A percentile compares a stretch with the other conserved stretches of the same genome.
Evolutionary conservation across 2,797 vertebrate species (phyloP).

Genomic region (Protosalanx chinensis): DNA sequence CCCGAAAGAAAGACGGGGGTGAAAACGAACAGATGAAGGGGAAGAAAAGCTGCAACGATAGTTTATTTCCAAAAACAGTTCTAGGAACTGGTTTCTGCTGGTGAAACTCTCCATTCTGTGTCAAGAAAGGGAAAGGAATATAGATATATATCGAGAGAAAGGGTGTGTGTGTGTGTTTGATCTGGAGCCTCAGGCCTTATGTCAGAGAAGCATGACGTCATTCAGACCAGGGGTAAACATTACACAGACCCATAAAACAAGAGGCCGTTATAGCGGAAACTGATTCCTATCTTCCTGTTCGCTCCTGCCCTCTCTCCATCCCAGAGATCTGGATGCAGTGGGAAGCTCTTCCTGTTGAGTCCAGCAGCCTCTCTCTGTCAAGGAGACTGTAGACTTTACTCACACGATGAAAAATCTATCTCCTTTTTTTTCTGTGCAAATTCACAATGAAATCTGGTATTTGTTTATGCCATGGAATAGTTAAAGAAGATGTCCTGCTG

Average conservation of each 20-base stretch:
- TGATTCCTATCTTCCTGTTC: slow-evolving; percentile 54
- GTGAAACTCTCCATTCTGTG: no score
- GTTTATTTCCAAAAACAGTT: no score
- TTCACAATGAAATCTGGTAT: neutral
- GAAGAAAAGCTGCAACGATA: neutral
- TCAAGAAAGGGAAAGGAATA: neutral
- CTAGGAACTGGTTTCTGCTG: no score
- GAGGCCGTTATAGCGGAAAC: slow-evolving; percentile 55
- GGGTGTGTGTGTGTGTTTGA: neutral
- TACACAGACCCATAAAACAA: slow-evolving; percentile 41
- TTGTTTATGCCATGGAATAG: neutral
- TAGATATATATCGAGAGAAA: neutral
- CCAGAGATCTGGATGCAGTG: neutral
- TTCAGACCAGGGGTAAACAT: slow-evolving; percentile 31
- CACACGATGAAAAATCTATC: neutral
- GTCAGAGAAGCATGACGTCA: slow-evolving; percentile 43
- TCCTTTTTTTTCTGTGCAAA: neutral
- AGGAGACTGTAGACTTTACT: neutral
- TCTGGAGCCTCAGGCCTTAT: slow-evolving; percentile 36
- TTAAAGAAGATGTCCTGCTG: neutral
- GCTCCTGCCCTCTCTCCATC: slow-evolving; percentile 1
- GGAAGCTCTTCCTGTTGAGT: slow-evolving; percentile 21
- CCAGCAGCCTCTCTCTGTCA: neutral
- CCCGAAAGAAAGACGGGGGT: neutral
- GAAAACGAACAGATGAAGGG: neutral